phyloP scores from a whole-genome alignment of 30 jellyfish, hydroid and myxozoan species.

The Pelagia noctiluca region DNA sequence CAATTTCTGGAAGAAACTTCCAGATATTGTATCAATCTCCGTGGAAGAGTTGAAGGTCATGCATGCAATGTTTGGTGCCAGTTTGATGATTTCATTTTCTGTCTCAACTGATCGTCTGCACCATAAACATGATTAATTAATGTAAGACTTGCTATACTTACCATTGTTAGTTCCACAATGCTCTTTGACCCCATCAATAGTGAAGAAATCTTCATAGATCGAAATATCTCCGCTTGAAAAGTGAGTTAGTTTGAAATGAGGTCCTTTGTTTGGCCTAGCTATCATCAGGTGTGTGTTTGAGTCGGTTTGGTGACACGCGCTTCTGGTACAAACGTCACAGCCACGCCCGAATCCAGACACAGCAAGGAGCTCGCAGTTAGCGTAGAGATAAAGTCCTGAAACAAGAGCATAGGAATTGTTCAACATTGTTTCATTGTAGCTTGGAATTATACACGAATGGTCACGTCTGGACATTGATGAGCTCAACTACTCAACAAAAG shows the following conservation, averaged over 20 bases:
- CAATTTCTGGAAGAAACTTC: neutral
- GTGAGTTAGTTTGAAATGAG: slow-evolving; percentile 92
- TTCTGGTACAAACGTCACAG: slow-evolving; percentile 76
- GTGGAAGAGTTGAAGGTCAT: neutral
- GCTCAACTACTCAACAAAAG: too few species aligned
- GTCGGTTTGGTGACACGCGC: slow-evolving; percentile 82
- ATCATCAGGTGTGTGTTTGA: slow-evolving; percentile 89
- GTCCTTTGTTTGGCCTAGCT: slow-evolving; percentile 98
- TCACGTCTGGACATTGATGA: too few species aligned
- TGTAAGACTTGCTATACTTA: neutral
- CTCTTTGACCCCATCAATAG: slow-evolving; percentile 69
- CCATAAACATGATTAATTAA: too few species aligned
- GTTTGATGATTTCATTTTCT: neutral
- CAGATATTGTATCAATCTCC: neutral
- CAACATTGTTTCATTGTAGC: too few species aligned
- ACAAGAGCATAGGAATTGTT: neutral
- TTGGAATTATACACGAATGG: too few species aligned
- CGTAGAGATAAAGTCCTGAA: slow-evolving; percentile 82
- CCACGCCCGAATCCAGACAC: slow-evolving; percentile 74
- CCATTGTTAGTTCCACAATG: slow-evolving; percentile 90
- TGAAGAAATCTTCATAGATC: slow-evolving; percentile 77
- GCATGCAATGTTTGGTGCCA: neutral
- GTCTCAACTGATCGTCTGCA: too few species aligned
- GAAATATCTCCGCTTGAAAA: slow-evolving; percentile 95
- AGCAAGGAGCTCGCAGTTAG: slow-evolving; percentile 89